Evolutionary conservation across 2,888 invertebrate species (phyloP).

Genomic region (Marasmarcha lunaedactyla): DNA sequence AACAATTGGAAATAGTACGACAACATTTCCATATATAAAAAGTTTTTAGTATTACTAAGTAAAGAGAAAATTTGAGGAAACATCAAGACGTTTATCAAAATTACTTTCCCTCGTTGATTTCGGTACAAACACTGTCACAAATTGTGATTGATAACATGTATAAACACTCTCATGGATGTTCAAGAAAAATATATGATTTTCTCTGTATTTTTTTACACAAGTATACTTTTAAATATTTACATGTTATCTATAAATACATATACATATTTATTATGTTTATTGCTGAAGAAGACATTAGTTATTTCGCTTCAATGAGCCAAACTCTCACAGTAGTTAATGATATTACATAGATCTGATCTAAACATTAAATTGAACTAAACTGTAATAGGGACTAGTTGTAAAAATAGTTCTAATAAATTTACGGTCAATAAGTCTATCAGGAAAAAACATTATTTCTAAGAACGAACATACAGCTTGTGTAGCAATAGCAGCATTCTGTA

Average conservation of each 20-base stretch:
- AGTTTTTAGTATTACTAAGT: constrained; percentile 5
- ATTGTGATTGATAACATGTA: neutral
- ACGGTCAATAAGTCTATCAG: constrained; percentile 26
- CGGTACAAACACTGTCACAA: neutral
- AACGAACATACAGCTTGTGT: neutral
- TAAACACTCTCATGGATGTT: constrained; percentile 35
- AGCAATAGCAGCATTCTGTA: constrained; percentile 19
- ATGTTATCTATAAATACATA: constrained; percentile 44
- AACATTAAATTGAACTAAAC: constrained; percentile 50
- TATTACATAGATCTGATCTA: constrained; percentile 20
- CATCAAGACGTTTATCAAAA: neutral
- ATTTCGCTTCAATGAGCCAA: constrained; percentile 18
- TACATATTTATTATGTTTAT: constrained; percentile 25
- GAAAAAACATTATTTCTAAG: neutral
- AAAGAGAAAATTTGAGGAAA: neutral
- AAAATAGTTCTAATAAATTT: constrained; percentile 49
- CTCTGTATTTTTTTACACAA: constrained; percentile 58
- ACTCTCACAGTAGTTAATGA: neutral
- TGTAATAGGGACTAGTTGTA: constrained; percentile 61
- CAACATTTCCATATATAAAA: constrained; percentile 21
- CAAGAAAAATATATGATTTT: constrained; percentile 57
- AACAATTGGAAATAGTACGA: constrained; percentile 41
- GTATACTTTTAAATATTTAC: constrained; percentile 55
- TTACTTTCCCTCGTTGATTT: neutral
- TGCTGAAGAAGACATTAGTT: constrained; percentile 59